Conservation (phyloP, 2,113 vertebrate genomes). For the Cebidichthys violaceus region DNA sequence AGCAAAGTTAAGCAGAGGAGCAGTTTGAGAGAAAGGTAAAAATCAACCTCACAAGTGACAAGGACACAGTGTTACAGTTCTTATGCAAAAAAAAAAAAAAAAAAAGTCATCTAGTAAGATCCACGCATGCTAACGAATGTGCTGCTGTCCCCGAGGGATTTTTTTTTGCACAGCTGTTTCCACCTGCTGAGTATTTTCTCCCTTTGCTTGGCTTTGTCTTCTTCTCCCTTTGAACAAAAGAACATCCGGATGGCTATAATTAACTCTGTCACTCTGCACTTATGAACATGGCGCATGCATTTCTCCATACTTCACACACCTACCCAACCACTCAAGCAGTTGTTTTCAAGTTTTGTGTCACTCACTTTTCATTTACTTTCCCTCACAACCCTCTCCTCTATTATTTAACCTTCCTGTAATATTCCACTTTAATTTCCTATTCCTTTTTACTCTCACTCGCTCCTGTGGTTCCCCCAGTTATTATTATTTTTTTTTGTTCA, state of each 20-base stretch:
- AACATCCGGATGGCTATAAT: constrained; percentile 77
- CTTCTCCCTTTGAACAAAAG: constrained; percentile 63
- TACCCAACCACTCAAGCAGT: constrained; percentile 21
- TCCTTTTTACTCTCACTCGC: not conserved
- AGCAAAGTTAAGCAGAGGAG: constrained; percentile 19
- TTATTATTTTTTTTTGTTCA: constrained; percentile 28
- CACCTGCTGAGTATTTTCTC: constrained; percentile 73
- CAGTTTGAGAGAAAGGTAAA: constrained; percentile 6
- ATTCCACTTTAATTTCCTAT: not conserved
- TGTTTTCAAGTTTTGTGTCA: constrained; percentile 41
- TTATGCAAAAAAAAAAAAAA: constrained; percentile 30
- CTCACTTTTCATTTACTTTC: constrained; percentile 26
- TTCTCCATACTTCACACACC: constrained; percentile 28
- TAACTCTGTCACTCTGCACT: constrained; percentile 73
- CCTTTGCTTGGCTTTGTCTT: constrained; percentile 67
- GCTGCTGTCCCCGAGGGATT: constrained; percentile 48
- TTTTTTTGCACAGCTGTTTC: constrained; percentile 70
- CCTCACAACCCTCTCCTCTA: not conserved
- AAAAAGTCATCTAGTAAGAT: constrained; percentile 44
- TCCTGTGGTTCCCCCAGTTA: not conserved
- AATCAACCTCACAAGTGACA: constrained; percentile 41
- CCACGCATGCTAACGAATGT: constrained; percentile 57
- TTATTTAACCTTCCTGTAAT: constrained; percentile 41
- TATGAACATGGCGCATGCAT: constrained; percentile 47
- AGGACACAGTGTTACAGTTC: constrained; percentile 40